phyloP scores from a whole-genome alignment of 2,113 vertebrate genomes.

The Salvelinus alpinus region DNA sequence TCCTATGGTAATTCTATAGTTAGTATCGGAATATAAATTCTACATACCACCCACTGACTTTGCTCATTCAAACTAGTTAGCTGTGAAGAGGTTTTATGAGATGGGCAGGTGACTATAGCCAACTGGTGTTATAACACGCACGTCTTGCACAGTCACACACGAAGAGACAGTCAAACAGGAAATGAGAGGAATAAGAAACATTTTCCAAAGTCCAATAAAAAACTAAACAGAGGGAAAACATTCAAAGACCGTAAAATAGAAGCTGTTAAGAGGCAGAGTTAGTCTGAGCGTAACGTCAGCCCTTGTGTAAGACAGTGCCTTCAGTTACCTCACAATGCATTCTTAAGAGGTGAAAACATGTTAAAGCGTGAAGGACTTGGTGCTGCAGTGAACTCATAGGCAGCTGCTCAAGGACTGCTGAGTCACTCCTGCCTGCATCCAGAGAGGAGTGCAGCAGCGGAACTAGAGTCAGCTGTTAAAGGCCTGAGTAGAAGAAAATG shows the following conservation, averaged over 20 bases:
- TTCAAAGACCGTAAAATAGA: background rate
- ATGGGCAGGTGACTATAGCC: background rate
- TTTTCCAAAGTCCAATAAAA: background rate
- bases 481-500: background rate
- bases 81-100: background rate
- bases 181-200: background rate
- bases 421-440: constrained; percentile 43
- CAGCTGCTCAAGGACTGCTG: constrained; percentile 34
- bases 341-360: background rate
- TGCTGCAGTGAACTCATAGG: background rate
- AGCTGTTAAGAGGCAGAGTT: background rate
- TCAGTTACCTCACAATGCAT: background rate
- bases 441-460: constrained; percentile 25
- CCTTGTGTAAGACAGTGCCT: background rate
- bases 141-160: constrained; percentile 15
- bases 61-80: background rate
- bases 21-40: background rate
- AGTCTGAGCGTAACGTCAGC: background rate
- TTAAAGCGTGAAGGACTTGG: background rate
- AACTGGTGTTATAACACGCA: constrained; percentile 2
- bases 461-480: constrained; percentile 5
- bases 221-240: background rate
- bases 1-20: background rate
- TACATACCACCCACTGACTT: background rate
- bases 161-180: background rate